Evolutionary conservation across 2,888 invertebrate genomes (phyloP).

Genomic region (Mesorhabditis belari): DNA sequence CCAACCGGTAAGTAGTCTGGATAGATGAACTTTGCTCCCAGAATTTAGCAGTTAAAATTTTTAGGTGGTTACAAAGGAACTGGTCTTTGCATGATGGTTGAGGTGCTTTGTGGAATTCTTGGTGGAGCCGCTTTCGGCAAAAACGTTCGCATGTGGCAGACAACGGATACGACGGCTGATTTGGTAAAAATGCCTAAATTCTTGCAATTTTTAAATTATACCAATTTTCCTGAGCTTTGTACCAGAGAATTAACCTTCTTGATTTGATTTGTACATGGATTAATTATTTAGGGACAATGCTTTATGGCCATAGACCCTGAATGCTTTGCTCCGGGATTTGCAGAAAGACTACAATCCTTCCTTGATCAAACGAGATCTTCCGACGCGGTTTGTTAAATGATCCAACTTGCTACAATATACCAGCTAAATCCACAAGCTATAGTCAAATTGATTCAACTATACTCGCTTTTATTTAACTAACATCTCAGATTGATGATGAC

Average conservation of each 20-base stretch:
- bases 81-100: slow-evolving; percentile 77
- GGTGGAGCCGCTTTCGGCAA: slow-evolving; percentile 68
- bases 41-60: slow-evolving; percentile 1
- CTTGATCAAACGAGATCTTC: slow-evolving; percentile 46
- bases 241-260: too few species aligned
- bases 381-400: slow-evolving; percentile 23
- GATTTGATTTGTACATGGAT: too few species aligned
- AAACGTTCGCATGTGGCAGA: slow-evolving; percentile 72
- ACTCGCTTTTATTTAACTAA: neutral
- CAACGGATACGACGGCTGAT: slow-evolving; percentile 63
- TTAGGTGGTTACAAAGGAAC: slow-evolving; percentile 76
- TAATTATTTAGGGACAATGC: slow-evolving; percentile 47
- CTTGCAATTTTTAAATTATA: too few species aligned
- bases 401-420: too few species aligned
- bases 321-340: slow-evolving; percentile 51
- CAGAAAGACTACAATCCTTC: slow-evolving; percentile 42
- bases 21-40: slow-evolving; percentile 64
- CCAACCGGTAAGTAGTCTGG: slow-evolving; percentile 49
- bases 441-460: neutral
- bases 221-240: too few species aligned
- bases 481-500: slow-evolving; percentile 19
- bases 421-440: slow-evolving; percentile 5
- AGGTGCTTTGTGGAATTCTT: slow-evolving; percentile 77
- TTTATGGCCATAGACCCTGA: slow-evolving; percentile 52
- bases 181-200: slow-evolving; percentile 41